Conservation (phyloP, 2,888 invertebrate species). For the Gandaritis pyraliata region DNA sequence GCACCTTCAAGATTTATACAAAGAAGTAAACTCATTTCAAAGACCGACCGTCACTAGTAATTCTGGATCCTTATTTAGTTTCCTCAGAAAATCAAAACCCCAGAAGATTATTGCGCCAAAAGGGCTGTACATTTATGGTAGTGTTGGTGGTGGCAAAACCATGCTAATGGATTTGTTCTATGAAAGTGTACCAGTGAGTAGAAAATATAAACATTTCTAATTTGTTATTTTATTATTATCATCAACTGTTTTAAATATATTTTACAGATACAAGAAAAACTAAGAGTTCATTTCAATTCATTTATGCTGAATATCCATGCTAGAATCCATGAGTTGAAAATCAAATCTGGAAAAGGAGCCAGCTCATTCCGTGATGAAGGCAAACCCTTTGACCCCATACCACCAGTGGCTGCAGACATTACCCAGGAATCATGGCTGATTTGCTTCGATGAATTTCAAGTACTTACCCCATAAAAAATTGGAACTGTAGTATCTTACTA, state of each 20-base stretch:
- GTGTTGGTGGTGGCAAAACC: slow-evolving; percentile 98
- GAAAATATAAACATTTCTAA: not conserved
- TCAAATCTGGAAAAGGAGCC: slow-evolving; percentile 77
- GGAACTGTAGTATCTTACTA: too few species aligned
- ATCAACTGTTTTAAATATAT: not conserved
- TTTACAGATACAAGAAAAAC: slow-evolving; percentile 87
- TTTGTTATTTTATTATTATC: not conserved
- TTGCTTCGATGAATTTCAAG: slow-evolving; percentile 99
- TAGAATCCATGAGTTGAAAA: slow-evolving; percentile 94
- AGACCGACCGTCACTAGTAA: slow-evolving; percentile 55
- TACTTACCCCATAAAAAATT: too few species aligned
- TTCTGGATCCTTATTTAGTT: slow-evolving; percentile 61
- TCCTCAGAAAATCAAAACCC: slow-evolving; percentile 68
- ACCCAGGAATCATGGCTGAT: slow-evolving; percentile 94
- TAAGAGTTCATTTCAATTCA: slow-evolving; percentile 97
- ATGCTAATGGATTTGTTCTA: slow-evolving; percentile 99
- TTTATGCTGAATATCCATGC: slow-evolving; percentile 99
- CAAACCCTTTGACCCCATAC: slow-evolving; percentile 94
- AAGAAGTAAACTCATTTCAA: slow-evolving; percentile 85
- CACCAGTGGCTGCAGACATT: slow-evolving; percentile 95
- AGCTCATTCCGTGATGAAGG: slow-evolving; percentile 76
- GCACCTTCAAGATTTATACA: slow-evolving; percentile 88
- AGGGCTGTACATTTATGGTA: slow-evolving; percentile 95
- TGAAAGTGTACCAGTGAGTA: slow-evolving; percentile 82
- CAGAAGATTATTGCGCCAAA: slow-evolving; percentile 85